A percentile compares a stretch with the other conserved stretches of the same genome.
phyloP scores from a whole-genome alignment of 2,888 invertebrate genomes.

The Beris morrisii region DNA sequence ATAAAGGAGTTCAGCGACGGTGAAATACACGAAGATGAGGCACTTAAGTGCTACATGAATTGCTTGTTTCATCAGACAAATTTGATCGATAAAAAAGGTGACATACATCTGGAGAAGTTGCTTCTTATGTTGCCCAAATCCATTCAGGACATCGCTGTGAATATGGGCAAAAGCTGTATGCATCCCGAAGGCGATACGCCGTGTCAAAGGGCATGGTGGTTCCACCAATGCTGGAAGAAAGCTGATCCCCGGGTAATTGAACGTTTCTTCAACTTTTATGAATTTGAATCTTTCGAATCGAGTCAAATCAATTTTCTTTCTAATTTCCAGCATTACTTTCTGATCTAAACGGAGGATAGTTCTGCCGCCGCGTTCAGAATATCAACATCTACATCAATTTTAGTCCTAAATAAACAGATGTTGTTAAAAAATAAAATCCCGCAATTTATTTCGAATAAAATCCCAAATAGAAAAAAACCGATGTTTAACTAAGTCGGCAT shows the following conservation, averaged over 20 bases:
- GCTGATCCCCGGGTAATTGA: constrained; percentile 48
- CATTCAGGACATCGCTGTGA: constrained; percentile 47
- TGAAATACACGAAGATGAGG: constrained; percentile 54
- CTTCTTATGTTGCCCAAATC: constrained; percentile 47
- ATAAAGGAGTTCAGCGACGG: constrained; percentile 56
- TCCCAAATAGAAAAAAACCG: too few species aligned
- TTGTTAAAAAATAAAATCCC: too few species aligned
- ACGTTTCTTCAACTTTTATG: not conserved
- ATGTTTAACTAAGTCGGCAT: too few species aligned
- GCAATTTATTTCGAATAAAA: too few species aligned
- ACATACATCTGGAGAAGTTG: constrained; percentile 52
- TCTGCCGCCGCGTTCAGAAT: too few species aligned
- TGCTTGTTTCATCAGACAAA: constrained; percentile 53
- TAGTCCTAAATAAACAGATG: too few species aligned
- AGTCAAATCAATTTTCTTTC: not conserved
- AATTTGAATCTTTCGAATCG: not conserved
- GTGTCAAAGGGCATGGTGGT: constrained; percentile 55
- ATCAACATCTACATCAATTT: too few species aligned
- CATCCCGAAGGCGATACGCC: constrained; percentile 52
- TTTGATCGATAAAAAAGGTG: constrained; percentile 54
- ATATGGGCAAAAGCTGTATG: constrained; percentile 49
- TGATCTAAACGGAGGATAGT: constrained; percentile 41
- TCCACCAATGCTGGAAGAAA: constrained; percentile 51
- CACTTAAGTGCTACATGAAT: constrained; percentile 56
- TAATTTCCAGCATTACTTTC: constrained; percentile 47